Conservation (phyloP, 2,113 vertebrate species). For the Melospiza georgiana region DNA sequence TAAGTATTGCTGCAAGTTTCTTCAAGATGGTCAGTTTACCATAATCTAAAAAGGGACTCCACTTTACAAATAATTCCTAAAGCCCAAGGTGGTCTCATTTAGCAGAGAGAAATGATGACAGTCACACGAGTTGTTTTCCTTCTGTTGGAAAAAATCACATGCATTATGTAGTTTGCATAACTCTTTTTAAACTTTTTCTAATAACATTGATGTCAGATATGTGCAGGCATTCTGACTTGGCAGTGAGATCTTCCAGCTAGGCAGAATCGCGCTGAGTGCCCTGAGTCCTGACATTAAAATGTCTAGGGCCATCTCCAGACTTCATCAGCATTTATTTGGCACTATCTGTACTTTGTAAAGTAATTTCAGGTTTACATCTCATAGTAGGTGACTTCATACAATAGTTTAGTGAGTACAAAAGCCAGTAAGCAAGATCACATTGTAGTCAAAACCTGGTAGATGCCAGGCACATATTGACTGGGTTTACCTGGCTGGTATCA, state of each 20-base stretch:
- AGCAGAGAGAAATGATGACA: not conserved
- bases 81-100: not conserved
- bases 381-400: not conserved
- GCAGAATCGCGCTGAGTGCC: not conserved
- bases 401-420: not conserved
- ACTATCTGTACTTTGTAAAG: not conserved
- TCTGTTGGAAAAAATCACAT: not conserved
- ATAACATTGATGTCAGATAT: not conserved
- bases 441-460: not conserved
- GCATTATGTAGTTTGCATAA: not conserved
- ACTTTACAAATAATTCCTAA: not conserved
- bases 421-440: not conserved
- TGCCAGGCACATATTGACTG: not conserved
- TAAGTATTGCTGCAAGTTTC: not conserved
- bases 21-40: not conserved
- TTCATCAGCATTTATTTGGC: not conserved
- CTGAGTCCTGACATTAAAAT: not conserved
- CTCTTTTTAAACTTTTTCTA: not conserved
- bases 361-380: not conserved
- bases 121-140: not conserved
- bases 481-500: accelerated
- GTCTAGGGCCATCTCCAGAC: not conserved
- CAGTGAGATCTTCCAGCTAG: not conserved
- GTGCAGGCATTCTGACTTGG: not conserved
- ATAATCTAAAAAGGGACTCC: not conserved